Conservation (phyloP, 1,140 invertebrate species). For the Drosophila teissieri region DNA sequence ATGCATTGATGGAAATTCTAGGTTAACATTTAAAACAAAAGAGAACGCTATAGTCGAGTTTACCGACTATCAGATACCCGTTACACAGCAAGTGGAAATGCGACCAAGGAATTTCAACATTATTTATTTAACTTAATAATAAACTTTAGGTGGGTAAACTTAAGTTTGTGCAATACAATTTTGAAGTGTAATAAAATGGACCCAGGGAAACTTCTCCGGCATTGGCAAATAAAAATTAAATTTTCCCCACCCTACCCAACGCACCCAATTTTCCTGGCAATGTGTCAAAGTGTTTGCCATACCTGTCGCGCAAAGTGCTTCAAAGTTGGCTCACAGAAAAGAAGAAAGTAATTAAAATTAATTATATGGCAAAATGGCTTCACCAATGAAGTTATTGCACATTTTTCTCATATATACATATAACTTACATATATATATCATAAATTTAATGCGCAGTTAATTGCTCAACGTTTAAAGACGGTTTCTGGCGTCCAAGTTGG, state of each 20-base stretch:
- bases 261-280: constrained; percentile 32
- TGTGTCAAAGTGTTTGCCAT: constrained; percentile 24
- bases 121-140: constrained; percentile 1
- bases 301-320: constrained; percentile 32
- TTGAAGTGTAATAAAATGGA: constrained; percentile 43
- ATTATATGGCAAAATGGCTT: constrained; percentile 43
- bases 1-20: too few relatives aligned
- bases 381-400: constrained; percentile 40
- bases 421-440: constrained; percentile 12
- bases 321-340: constrained; percentile 17
- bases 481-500: constrained; percentile 31
- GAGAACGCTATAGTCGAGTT: too few relatives aligned
- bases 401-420: constrained; percentile 9
- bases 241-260: constrained; percentile 15
- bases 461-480: constrained; percentile 33
- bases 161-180: constrained; percentile 23
- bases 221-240: constrained; percentile 36
- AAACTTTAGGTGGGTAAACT: constrained; percentile 6
- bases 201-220: constrained; percentile 5
- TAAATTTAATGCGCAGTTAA: constrained; percentile 47
- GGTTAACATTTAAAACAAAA: too few relatives aligned
- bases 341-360: constrained; percentile 58
- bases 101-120: too few relatives aligned
- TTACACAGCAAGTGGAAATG: too few relatives aligned
- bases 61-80: too few relatives aligned